A percentile compares a stretch with the other conserved stretches of the same genome.
These are phyloP conservation scores for Girardinus metallicus DNA, from an alignment of 2,797 vertebrate genomes.

Conservation along the genomic window DNA sequence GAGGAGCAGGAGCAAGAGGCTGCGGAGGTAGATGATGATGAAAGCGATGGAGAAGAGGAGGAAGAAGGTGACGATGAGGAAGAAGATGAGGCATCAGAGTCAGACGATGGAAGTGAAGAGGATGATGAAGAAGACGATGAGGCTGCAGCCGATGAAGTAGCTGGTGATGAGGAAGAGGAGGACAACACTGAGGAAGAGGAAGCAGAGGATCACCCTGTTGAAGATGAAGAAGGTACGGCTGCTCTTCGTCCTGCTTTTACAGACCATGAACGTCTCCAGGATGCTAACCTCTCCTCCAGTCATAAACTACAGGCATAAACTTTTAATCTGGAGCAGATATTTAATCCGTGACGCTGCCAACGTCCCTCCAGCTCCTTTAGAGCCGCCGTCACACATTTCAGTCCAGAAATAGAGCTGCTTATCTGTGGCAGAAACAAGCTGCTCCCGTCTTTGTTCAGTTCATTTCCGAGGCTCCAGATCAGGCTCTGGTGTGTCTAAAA, in stretches of 20 bases:
- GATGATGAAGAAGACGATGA: constrained; percentile 15
- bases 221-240: constrained; percentile 39
- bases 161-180: not conserved
- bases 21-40: accelerated
- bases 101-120: not conserved
- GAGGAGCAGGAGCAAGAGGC: not conserved
- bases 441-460: constrained; percentile 35
- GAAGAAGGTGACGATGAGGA: constrained; percentile 14
- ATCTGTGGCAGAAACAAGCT: constrained; percentile 33
- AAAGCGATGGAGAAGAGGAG: accelerated
- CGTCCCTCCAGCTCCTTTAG: constrained; percentile 7
- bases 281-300: not conserved
- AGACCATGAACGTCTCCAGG: not conserved
- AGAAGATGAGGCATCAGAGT: constrained; percentile 11
- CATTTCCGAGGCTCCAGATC: constrained; percentile 1
- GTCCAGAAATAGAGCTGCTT: constrained; percentile 70
- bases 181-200: not conserved
- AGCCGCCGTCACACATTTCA: constrained; percentile 38
- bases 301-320: not conserved
- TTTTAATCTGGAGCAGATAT: not conserved
- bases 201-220: constrained; percentile 1
- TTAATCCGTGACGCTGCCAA: constrained; percentile 6
- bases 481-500: not conserved
- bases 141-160: not conserved
- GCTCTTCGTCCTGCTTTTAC: not conserved